Conservation (phyloP, 1,140 invertebrate genomes). For the Heliconius himera region DNA sequence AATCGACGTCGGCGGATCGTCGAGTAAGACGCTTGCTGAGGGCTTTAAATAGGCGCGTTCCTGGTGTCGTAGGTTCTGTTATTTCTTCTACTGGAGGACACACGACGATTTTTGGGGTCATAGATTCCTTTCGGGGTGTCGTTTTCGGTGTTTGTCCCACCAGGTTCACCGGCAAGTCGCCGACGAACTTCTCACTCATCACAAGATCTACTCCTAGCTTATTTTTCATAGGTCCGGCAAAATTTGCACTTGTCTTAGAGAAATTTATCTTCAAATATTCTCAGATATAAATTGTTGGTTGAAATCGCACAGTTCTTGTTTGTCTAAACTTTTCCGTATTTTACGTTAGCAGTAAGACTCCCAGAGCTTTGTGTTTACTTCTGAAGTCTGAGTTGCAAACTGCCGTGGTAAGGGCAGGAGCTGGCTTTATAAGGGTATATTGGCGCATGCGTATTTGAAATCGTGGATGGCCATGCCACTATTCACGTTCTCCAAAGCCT, state of each 20-base stretch:
- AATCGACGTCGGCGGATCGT: conserved; percentile 81
- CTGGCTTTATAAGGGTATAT: conserved; percentile 53
- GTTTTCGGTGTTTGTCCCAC: conserved; percentile 51
- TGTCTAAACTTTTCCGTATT: conserved; percentile 58
- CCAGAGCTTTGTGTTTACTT: conserved; percentile 44
- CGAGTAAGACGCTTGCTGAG: conserved; percentile 83
- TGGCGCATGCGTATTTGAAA: conserved; percentile 57
- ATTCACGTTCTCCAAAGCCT: conserved; percentile 36
- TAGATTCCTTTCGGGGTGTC: conserved; percentile 57
- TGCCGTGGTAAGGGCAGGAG: conserved; percentile 44
- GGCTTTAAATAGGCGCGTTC: conserved; percentile 83
- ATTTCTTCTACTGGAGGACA: conserved; percentile 77
- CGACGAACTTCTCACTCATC: conserved; percentile 61
- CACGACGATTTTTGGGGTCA: conserved; percentile 75
- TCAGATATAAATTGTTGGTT: conserved; percentile 16
- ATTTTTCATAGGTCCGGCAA: conserved; percentile 70
- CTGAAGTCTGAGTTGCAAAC: conserved; percentile 51
- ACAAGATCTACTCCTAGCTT: conserved; percentile 63
- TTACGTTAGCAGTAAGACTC: conserved; percentile 35
- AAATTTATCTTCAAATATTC: conserved; percentile 34
- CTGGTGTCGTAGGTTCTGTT: conserved; percentile 65
- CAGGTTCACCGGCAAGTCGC: conserved; percentile 58
- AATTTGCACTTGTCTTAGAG: conserved; percentile 45
- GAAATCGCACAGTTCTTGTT: conserved; percentile 38
- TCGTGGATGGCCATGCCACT: conserved; percentile 30